A percentile compares a stretch with the other conserved stretches of the same genome.
Evolutionary conservation across 2,113 vertebrate genomes (phyloP).

Genomic region (Gorsachius goisagi): DNA sequence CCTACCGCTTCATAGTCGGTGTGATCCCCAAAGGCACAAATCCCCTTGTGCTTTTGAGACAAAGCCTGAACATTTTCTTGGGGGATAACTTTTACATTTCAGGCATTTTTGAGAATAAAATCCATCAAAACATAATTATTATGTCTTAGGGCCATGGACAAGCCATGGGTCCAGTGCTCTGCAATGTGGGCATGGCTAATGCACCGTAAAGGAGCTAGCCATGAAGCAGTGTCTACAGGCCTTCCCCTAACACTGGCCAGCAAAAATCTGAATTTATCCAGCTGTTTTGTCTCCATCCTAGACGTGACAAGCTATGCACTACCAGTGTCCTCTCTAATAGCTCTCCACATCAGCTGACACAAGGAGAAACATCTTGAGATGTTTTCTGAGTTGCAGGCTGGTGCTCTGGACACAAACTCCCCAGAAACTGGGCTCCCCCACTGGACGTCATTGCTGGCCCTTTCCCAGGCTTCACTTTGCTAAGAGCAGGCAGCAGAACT

Average conservation of each 20-base stretch:
- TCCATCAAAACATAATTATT: background rate
- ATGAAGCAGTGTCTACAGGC: background rate
- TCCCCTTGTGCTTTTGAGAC: background rate
- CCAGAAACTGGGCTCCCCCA: background rate
- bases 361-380: background rate
- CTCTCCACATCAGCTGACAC: background rate
- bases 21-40: background rate
- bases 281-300: background rate
- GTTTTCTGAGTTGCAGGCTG: background rate
- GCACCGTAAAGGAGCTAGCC: background rate
- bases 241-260: background rate
- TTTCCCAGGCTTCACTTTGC: background rate
- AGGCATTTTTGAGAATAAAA: background rate
- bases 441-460: background rate
- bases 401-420: background rate
- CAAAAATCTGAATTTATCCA: background rate
- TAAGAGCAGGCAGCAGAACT: background rate
- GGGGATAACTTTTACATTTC: background rate
- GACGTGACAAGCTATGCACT: background rate
- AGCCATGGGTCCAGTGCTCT: background rate
- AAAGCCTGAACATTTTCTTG: background rate
- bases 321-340: background rate
- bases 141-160: background rate
- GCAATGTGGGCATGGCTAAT: background rate
- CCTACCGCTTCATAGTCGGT: rapidly evolving